A percentile compares a stretch with the other conserved stretches of the same genome.
These are phyloP conservation scores for Cordylochernes scorpioides DNA, from an alignment of 2,888 invertebrate species.

Conservation along the genomic window DNA sequence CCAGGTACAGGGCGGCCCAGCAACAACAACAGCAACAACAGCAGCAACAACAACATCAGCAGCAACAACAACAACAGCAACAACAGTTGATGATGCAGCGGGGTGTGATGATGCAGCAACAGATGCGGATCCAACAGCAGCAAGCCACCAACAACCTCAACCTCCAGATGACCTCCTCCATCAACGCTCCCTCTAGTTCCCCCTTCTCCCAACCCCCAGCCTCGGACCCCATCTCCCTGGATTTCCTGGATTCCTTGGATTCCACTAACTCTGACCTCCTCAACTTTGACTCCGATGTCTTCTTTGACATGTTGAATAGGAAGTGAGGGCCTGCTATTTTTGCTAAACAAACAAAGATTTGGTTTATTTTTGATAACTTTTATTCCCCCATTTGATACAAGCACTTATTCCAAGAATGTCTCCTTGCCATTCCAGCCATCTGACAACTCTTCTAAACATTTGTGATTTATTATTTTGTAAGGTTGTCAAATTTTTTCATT, in stretches of 20 bases:
- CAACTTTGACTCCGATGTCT: constrained; percentile 27
- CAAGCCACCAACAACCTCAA: constrained; percentile 9
- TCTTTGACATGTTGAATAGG: too few species aligned
- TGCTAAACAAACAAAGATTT: too few species aligned
- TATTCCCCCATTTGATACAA: too few species aligned
- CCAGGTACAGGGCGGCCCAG: too few species aligned
- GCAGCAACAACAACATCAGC: neutral
- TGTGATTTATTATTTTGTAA: too few species aligned
- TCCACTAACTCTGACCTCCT: constrained; percentile 5
- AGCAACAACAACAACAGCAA: neutral
- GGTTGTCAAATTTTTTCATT: too few species aligned
- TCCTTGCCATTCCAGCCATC: too few species aligned
- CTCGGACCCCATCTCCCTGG: constrained; percentile 35
- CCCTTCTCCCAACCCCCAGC: too few species aligned
- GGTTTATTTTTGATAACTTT: too few species aligned
- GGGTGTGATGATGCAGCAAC: constrained; percentile 15
- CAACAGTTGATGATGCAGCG: constrained; percentile 16
- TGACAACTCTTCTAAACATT: too few species aligned
- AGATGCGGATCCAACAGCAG: constrained; percentile 4
- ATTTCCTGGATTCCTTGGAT: constrained; percentile 49
- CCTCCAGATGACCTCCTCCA: constrained; percentile 12
- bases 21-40: neutral
- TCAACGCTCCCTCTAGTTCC: constrained; percentile 8
- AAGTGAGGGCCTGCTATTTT: too few species aligned
- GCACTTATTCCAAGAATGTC: too few species aligned